Evolutionary conservation across 2,888 invertebrate genomes (phyloP).

Genomic region (Polyommatus icarus): DNA sequence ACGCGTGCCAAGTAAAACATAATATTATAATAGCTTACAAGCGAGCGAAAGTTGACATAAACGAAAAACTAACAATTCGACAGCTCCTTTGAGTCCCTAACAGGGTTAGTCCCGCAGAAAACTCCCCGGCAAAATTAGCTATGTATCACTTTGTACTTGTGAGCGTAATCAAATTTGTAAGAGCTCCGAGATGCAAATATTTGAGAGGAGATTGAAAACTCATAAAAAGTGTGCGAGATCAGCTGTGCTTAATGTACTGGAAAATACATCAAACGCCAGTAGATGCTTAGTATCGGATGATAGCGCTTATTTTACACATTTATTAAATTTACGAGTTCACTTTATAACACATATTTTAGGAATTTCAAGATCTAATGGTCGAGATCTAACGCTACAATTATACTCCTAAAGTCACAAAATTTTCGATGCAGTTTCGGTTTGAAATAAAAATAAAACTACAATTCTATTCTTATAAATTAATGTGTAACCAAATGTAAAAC

Average conservation of each 20-base stretch:
- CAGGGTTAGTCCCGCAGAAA: background rate
- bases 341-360: background rate
- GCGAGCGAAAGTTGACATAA: background rate
- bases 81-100: slow-evolving; percentile 20
- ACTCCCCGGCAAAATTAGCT: slow-evolving; percentile 42
- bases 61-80: slow-evolving; percentile 13
- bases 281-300: slow-evolving; percentile 45
- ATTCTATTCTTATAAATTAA: too few relatives aligned
- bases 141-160: slow-evolving; percentile 41
- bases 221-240: slow-evolving; percentile 59
- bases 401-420: too few relatives aligned
- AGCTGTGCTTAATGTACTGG: slow-evolving; percentile 65
- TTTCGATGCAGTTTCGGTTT: too few relatives aligned
- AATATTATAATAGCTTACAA: too few relatives aligned
- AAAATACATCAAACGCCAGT: slow-evolving; percentile 60
- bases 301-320: slow-evolving; percentile 29
- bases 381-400: too few relatives aligned
- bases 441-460: too few relatives aligned
- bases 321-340: slow-evolving; percentile 36
- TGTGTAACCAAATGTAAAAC: too few relatives aligned
- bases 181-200: slow-evolving; percentile 56
- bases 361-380: background rate
- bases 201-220: slow-evolving; percentile 41
- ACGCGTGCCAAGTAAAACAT: too few relatives aligned
- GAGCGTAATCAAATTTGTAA: slow-evolving; percentile 54